Evolutionary conservation across 53 echinoderm and acorn worm species (phyloP).

Genomic region (Antedon mediterranea): DNA sequence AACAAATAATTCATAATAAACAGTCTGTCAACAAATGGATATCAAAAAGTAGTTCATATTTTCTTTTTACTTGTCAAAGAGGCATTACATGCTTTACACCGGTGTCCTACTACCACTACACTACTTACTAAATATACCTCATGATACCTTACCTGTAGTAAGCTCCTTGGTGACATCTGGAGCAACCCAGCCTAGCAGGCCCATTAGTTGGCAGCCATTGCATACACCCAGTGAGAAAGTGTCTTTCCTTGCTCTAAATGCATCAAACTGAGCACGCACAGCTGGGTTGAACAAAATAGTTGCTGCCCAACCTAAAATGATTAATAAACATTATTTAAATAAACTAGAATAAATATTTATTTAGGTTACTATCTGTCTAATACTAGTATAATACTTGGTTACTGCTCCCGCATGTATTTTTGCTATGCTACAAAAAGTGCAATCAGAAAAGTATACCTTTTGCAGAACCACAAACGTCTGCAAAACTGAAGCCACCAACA

Average conservation of each 20-base stretch:
- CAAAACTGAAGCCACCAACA: conserved; percentile 96
- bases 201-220: conserved; percentile 98
- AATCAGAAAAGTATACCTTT: conserved; percentile 45
- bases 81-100: too few species aligned
- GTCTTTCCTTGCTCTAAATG: conserved; percentile 62
- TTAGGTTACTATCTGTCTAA: too few species aligned
- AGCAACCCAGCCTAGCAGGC: conserved; percentile 88
- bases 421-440: too few species aligned
- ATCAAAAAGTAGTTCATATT: too few species aligned
- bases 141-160: too few species aligned
- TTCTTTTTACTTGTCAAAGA: too few species aligned
- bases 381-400: too few species aligned
- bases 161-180: conserved; percentile 20
- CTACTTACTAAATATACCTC: too few species aligned
- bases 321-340: conserved; percentile 1
- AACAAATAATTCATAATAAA: not conserved
- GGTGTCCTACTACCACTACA: too few species aligned
- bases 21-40: too few species aligned
- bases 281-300: conserved; percentile 71
- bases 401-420: too few species aligned
- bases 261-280: conserved; percentile 81
- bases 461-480: conserved; percentile 82
- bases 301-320: conserved; percentile 74
- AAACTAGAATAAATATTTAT: too few species aligned
- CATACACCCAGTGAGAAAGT: conserved; percentile 93